These are phyloP conservation scores for Rallus crepitans DNA, from an alignment of 2,797 vertebrate species.

Conservation along the genomic window DNA sequence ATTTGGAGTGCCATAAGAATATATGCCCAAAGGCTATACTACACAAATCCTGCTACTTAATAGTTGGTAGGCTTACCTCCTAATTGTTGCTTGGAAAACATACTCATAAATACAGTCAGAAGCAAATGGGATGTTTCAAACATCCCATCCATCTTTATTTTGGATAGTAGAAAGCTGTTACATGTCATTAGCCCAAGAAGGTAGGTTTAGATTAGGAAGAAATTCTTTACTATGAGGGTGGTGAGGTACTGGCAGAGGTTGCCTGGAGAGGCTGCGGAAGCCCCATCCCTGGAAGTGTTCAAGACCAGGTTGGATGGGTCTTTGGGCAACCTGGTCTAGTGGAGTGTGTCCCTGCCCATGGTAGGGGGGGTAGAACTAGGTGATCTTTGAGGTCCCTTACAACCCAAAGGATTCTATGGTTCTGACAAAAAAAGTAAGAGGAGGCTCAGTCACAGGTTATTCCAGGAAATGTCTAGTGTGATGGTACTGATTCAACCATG, in stretches of 20 bases:
- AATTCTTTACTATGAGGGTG: no score
- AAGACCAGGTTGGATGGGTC: no score
- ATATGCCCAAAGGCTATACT: neutral
- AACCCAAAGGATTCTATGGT: neutral
- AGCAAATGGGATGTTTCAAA: neutral
- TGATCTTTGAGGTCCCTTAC: no score
- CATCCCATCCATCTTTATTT: no score
- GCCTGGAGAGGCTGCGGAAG: no score
- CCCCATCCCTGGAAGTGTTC: no score
- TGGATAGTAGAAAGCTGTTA: neutral
- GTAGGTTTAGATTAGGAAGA: no score
- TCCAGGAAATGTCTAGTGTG: neutral
- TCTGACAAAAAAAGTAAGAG: neutral
- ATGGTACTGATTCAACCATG: rapidly evolving
- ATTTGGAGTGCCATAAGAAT: neutral
- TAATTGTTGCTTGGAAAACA: neutral
- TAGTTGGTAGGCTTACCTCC: neutral
- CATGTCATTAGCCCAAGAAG: neutral
- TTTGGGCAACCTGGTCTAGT: no score
- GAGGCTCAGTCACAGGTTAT: neutral
- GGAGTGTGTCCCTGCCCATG: no score
- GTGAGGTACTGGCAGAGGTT: no score
- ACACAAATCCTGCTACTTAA: neutral
- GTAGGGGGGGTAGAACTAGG: no score
- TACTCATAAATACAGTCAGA: neutral